Percentiles rank a stretch among this genome's conserved stretches.
Evolutionary conservation across 2,797 vertebrate genomes (phyloP).

Genomic region (Choloepus didactylus): DNA sequence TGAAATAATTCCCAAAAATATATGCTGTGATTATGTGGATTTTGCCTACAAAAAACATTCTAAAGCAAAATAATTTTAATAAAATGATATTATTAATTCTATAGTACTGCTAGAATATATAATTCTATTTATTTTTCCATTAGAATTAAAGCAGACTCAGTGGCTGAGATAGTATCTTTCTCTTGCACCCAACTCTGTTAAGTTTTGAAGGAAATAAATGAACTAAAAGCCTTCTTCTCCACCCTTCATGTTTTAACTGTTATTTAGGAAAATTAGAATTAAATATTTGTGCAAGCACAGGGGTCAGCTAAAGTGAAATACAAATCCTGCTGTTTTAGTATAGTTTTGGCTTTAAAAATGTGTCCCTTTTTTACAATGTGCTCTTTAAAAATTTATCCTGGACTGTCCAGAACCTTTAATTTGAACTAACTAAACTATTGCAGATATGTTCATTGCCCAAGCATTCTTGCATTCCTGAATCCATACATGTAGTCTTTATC

Average conservation of each 20-base stretch:
- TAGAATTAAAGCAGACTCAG: not conserved
- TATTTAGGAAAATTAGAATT: not conserved
- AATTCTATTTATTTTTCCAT: not conserved
- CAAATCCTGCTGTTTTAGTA: not conserved
- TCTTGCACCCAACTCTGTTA: not conserved
- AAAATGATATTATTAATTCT: not conserved
- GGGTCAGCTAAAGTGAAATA: not conserved
- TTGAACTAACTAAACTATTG: not conserved
- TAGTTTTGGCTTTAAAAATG: not conserved
- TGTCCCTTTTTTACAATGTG: not conserved
- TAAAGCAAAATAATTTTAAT: not conserved
- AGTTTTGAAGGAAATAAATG: not conserved
- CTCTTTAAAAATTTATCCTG: not conserved
- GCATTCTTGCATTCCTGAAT: not conserved
- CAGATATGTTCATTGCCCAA: not conserved
- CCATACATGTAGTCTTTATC: not conserved
- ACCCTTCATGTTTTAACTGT: not conserved
- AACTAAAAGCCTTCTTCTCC: not conserved
- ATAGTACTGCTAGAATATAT: not conserved
- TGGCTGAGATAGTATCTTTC: not conserved
- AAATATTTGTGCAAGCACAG: not conserved
- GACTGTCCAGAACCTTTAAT: not conserved
- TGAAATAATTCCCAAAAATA: conserved; percentile 33
- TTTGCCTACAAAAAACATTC: not conserved
- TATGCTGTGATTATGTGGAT: not conserved